These are phyloP conservation scores for Galagoides demidoff DNA, from an alignment of 2,797 vertebrate species.

Conservation along the genomic window DNA sequence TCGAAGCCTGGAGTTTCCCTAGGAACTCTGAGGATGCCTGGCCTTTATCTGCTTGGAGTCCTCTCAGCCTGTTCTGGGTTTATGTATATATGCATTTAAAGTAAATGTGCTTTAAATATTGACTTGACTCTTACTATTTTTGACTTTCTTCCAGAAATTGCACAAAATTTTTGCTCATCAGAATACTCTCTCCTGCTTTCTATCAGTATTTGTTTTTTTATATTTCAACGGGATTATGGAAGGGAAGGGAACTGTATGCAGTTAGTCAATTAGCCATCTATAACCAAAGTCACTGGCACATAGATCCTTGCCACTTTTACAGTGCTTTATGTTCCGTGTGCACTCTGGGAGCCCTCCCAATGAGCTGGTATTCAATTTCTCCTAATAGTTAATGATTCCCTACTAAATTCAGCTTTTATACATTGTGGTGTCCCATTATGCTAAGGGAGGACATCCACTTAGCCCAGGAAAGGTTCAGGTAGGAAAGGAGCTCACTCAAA, in stretches of 20 bases:
- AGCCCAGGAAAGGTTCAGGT: not conserved
- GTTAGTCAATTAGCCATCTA: not conserved
- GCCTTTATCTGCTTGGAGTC: not conserved
- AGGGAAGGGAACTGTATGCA: not conserved
- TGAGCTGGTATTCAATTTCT: not conserved
- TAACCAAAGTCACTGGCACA: not conserved
- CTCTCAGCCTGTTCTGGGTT: not conserved
- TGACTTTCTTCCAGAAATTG: not conserved
- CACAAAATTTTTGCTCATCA: not conserved
- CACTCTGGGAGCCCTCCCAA: no score
- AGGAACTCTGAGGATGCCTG: not conserved
- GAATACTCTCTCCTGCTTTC: not conserved
- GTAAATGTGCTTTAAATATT: not conserved
- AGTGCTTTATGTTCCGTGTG: not conserved
- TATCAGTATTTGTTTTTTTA: not conserved
- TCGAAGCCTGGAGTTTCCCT: not conserved
- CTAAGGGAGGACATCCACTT: not conserved
- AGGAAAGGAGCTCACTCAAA: not conserved
- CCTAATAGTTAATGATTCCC: not conserved
- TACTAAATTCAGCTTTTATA: not conserved
- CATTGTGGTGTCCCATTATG: not conserved
- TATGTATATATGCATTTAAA: not conserved
- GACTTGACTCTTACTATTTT: not conserved
- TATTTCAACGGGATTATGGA: constrained; percentile 30
- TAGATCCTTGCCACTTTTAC: not conserved